phyloP scores from a whole-genome alignment of 2,113 vertebrate species.

The Malurus elegans region DNA sequence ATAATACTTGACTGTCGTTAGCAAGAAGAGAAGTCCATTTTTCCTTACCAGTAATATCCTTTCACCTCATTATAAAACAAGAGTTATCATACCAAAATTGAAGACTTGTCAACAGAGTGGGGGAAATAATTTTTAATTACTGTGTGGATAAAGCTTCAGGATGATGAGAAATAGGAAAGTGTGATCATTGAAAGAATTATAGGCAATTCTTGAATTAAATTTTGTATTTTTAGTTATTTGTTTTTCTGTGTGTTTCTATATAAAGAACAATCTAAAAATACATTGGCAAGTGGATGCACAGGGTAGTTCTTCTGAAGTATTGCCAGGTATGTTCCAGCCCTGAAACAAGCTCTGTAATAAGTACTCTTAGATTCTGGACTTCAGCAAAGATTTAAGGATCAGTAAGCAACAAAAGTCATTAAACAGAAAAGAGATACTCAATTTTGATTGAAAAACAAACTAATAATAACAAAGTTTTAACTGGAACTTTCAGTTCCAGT shows the following conservation, averaged over 20 bases:
- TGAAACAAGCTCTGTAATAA: background rate
- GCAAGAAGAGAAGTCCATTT: conserved; percentile 57
- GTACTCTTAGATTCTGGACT: background rate
- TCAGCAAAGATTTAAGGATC: background rate
- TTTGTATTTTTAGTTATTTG: conserved; percentile 15
- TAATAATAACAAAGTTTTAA: background rate
- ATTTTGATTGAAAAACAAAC: background rate
- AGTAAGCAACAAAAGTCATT: background rate
- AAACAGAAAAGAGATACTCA: background rate
- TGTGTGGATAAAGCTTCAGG: conserved; percentile 30
- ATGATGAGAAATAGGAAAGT: conserved; percentile 43
- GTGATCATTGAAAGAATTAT: conserved; percentile 33
- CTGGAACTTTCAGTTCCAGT: too few relatives aligned
- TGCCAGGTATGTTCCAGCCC: background rate
- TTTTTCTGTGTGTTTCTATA: background rate
- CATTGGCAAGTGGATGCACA: background rate
- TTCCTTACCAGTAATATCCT: conserved; percentile 53
- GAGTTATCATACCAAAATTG: conserved; percentile 67
- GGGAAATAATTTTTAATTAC: conserved; percentile 71
- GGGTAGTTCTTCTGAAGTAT: background rate
- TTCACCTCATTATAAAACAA: conserved; percentile 72
- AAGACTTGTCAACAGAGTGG: conserved; percentile 64
- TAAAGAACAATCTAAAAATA: background rate
- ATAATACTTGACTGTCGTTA: conserved; percentile 66
- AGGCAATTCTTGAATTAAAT: conserved; percentile 37